Conservation (phyloP, 1,140 invertebrate species). For the Lepidurus apus region DNA sequence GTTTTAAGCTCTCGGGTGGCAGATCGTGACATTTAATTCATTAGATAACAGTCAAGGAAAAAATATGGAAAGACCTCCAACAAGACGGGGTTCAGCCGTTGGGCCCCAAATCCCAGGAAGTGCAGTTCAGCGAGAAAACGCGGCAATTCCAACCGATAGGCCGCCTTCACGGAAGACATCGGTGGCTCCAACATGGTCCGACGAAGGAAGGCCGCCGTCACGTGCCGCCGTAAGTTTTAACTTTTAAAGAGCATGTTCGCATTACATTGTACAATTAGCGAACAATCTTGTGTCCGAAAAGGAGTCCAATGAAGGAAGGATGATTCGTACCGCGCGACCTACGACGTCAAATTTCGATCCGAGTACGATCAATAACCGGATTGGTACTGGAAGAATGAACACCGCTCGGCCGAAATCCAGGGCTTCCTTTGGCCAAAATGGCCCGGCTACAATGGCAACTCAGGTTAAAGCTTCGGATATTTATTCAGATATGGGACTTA, state of each 20-base stretch:
- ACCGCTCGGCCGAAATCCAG: neutral
- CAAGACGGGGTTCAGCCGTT: neutral
- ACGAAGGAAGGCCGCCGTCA: neutral
- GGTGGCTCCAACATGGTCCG: neutral
- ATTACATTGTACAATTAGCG: too few species aligned
- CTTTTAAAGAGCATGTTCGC: neutral
- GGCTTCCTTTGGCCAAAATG: slow-evolving; percentile 5
- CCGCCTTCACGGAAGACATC: neutral
- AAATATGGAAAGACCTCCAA: neutral
- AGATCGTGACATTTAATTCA: too few species aligned
- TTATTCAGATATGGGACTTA: too few species aligned
- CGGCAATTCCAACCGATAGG: neutral
- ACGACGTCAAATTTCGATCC: slow-evolving; percentile 9
- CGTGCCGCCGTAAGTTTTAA: neutral
- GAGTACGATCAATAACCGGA: neutral
- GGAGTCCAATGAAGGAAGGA: neutral
- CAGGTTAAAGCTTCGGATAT: neutral
- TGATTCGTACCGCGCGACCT: neutral
- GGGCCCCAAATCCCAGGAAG: neutral
- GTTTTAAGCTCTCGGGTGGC: neutral
- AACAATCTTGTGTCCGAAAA: neutral
- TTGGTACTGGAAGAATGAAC: neutral
- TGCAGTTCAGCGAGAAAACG: neutral
- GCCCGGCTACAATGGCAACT: neutral
- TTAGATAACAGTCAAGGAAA: neutral